Percentiles rank a stretch among this genome's conserved stretches.
Evolutionary conservation across 1,140 invertebrate species (phyloP).

Genomic region (Rhagoletis zephyria): DNA sequence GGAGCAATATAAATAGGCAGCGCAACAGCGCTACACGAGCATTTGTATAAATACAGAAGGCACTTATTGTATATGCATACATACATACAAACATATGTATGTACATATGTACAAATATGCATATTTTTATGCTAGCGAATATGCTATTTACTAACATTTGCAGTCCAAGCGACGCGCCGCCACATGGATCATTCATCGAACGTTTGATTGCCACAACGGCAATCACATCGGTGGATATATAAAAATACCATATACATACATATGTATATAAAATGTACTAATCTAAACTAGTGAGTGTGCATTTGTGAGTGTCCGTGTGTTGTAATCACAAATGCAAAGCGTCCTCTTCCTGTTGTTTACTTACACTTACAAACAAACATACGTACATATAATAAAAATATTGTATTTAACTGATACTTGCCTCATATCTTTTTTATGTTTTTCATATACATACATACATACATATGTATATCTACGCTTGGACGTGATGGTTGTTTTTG

Average conservation of each 20-base stretch:
- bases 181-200: conserved; percentile 31
- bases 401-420: neutral
- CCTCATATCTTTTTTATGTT: neutral
- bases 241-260: too few species aligned
- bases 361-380: neutral
- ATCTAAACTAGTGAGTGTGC: too few species aligned
- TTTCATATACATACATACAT: too few species aligned
- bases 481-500: conserved; percentile 26
- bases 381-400: neutral
- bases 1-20: conserved; percentile 4
- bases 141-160: neutral
- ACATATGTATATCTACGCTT: conserved; percentile 4
- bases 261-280: neutral
- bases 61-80: neutral
- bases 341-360: conserved; percentile 36
- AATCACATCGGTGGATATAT: neutral
- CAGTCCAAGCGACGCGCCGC: conserved; percentile 12
- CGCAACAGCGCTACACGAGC: neutral
- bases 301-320: neutral
- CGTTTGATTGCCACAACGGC: neutral
- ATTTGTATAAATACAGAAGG: neutral
- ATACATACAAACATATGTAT: neutral
- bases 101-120: neutral
- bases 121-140: conserved; percentile 12
- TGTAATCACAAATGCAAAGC: conserved; percentile 19